Evolutionary conservation across 2,797 vertebrate species (phyloP).

Genomic region (Peromyscus attwateri): DNA sequence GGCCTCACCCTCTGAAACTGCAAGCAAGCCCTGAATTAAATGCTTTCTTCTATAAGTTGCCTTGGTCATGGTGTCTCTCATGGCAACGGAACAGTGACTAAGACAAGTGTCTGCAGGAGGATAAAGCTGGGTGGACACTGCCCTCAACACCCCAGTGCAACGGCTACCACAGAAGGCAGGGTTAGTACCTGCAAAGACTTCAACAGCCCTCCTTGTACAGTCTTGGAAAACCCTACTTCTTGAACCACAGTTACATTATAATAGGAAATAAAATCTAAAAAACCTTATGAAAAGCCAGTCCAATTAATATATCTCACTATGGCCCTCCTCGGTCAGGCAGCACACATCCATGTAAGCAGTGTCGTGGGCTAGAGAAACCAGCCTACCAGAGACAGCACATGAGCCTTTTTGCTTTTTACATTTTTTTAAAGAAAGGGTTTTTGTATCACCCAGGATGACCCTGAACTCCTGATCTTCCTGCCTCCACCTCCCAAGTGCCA

Average conservation of each 20-base stretch:
- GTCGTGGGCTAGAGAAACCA: not conserved
- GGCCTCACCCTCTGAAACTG: not conserved
- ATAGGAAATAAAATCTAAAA: not conserved
- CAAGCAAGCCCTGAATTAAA: not conserved
- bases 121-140: not conserved
- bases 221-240: not conserved
- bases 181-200: not conserved
- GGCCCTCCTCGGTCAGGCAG: not conserved
- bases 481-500: not conserved
- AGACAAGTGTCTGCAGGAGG: not conserved
- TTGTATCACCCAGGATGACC: not conserved
- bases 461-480: not conserved
- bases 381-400: not conserved
- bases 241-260: not conserved
- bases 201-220: not conserved
- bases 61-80: not conserved
- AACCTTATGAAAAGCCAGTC: slow-evolving; percentile 24
- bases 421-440: not conserved
- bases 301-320: not conserved
- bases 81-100: not conserved
- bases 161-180: not conserved
- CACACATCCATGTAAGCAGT: not conserved
- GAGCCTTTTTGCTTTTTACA: not conserved
- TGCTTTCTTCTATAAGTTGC: not conserved
- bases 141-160: not conserved